Evolutionary conservation across 2,888 invertebrate species (phyloP).

Genomic region (Coremacera marginata): DNA sequence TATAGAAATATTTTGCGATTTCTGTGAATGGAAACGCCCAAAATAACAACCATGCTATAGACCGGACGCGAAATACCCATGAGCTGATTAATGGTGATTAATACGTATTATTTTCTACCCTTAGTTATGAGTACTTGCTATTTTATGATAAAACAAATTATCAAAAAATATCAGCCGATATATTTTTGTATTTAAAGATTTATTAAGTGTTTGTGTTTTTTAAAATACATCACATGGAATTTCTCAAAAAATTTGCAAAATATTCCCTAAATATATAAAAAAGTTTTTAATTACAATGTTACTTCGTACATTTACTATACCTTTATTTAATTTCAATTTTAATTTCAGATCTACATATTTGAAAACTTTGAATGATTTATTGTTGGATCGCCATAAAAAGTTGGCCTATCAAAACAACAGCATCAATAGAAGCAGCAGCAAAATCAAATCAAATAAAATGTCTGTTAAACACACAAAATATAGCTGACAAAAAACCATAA

Average conservation of each 20-base stretch:
- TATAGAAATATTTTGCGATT: not conserved
- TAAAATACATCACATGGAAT: too few species aligned
- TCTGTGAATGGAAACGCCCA: not conserved
- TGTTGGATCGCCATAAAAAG: not conserved
- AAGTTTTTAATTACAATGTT: too few species aligned
- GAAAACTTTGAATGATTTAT: constrained; percentile 14
- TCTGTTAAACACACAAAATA: constrained; percentile 9
- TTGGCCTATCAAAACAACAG: not conserved
- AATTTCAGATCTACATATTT: constrained; percentile 18
- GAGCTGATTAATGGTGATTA: not conserved
- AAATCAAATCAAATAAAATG: constrained; percentile 37
- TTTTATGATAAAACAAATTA: too few species aligned
- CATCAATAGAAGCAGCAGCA: constrained; percentile 21
- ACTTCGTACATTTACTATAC: too few species aligned
- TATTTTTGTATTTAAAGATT: too few species aligned
- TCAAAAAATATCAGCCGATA: too few species aligned
- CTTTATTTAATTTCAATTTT: not conserved
- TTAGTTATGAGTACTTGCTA: too few species aligned
- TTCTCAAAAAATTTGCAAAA: too few species aligned
- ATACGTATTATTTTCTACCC: too few species aligned
- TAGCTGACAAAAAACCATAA: constrained; percentile 40
- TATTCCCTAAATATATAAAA: too few species aligned
- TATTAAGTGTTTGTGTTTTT: too few species aligned
- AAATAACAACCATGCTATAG: not conserved
- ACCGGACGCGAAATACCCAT: not conserved